Percentiles rank a stretch among this genome's conserved stretches.
phyloP scores from a whole-genome alignment of 2,797 vertebrate species.

The Syncerus caffer region DNA sequence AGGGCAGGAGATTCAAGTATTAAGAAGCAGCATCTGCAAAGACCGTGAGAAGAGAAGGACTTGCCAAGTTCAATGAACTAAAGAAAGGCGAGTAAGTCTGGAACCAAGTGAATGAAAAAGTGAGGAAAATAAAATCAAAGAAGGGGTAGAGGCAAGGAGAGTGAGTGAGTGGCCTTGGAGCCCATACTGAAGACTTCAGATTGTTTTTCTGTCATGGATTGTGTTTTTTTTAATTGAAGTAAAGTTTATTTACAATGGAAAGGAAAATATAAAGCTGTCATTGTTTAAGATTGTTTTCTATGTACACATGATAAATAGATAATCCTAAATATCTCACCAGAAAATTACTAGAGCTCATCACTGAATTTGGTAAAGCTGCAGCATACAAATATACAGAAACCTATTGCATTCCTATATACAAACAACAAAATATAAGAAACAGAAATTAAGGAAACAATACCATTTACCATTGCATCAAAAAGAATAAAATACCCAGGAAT shows the following conservation, averaged over 20 bases:
- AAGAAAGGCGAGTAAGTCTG: neutral
- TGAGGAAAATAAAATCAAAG: neutral
- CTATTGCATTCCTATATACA: neutral
- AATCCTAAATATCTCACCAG: neutral
- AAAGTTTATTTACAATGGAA: neutral
- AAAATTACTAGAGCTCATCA: neutral
- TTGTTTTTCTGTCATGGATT: neutral
- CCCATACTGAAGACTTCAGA: neutral
- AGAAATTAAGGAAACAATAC: neutral
- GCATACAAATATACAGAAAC: neutral
- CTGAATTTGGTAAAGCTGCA: neutral
- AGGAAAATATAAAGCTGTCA: neutral
- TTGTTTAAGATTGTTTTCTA: neutral
- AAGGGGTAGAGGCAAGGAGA: neutral
- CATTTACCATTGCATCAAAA: neutral
- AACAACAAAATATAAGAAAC: neutral
- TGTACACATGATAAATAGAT: neutral
- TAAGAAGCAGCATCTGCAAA: neutral
- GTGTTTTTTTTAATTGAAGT: neutral
- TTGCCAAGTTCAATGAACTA: neutral
- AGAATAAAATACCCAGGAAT: neutral
- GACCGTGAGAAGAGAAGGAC: neutral
- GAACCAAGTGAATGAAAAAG: neutral
- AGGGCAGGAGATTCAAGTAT: neutral
- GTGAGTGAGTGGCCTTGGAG: neutral